phyloP scores from a whole-genome alignment of 2,113 vertebrate species.

The Progne subis region DNA sequence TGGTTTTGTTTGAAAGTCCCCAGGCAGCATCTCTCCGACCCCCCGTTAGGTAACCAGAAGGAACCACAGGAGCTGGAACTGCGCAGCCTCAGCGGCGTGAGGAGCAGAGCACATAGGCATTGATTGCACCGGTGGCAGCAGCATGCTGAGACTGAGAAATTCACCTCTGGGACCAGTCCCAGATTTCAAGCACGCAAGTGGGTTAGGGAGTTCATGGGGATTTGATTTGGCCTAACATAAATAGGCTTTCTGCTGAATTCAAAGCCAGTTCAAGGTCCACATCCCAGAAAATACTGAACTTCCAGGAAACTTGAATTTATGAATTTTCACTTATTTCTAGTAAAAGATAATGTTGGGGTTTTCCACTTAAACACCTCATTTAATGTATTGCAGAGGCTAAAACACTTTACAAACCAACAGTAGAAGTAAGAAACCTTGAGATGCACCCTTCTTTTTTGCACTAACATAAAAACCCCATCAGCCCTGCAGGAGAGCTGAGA shows the following conservation, averaged over 20 bases:
- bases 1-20: slow-evolving; percentile 17
- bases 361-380: background rate
- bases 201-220: background rate
- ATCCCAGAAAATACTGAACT: background rate
- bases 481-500: background rate
- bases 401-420: background rate
- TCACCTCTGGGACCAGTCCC: background rate
- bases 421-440: background rate
- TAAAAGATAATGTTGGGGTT: background rate
- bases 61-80: background rate
- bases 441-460: background rate
- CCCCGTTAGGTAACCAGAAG: slow-evolving; percentile 20
- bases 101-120: background rate
- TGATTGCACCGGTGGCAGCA: background rate
- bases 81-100: background rate
- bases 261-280: background rate
- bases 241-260: background rate
- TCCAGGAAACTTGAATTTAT: background rate
- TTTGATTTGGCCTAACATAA: background rate
- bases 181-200: background rate
- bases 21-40: background rate
- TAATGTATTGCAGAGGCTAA: background rate
- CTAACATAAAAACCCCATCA: background rate
- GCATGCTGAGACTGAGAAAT: background rate
- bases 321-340: background rate